Conservation (phyloP, 2,888 invertebrate genomes). For the Tenodera sinensis region DNA sequence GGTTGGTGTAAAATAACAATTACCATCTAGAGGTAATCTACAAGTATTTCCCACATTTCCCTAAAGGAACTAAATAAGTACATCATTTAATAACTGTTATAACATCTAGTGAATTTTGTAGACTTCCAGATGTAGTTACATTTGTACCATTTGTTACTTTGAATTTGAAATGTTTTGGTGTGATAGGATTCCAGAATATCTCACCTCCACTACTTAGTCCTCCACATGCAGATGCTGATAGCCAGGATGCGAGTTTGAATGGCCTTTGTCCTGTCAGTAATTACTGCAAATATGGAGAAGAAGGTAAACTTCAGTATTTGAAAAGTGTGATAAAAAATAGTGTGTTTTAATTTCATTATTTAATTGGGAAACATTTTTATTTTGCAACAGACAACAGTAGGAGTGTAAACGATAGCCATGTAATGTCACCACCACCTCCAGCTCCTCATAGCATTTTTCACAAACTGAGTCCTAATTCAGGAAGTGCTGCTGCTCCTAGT, state of each 20-base stretch:
- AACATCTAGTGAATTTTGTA: no score
- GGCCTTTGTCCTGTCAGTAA: constrained; percentile 10
- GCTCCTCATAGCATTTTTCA: background rate
- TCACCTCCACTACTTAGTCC: constrained; percentile 19
- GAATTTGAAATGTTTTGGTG: background rate
- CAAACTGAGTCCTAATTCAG: background rate
- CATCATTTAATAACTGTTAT: no score
- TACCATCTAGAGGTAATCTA: no score
- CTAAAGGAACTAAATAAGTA: no score
- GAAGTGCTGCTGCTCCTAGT: background rate
- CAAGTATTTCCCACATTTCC: no score
- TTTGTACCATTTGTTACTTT: background rate
- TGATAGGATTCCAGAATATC: background rate
- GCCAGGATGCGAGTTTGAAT: constrained; percentile 4
- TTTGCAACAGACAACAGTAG: background rate
- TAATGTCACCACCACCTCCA: constrained; percentile 29
- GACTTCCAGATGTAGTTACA: no score
- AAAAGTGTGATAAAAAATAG: background rate
- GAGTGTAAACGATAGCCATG: constrained; percentile 16
- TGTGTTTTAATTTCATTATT: background rate
- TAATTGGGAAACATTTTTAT: background rate
- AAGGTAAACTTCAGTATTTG: constrained; percentile 1
- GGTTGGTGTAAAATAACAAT: no score
- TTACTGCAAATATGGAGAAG: background rate
- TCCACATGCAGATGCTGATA: constrained; percentile 4